Evolutionary conservation across 2,888 invertebrate species (phyloP).

Genomic region (Andrena bicolor): DNA sequence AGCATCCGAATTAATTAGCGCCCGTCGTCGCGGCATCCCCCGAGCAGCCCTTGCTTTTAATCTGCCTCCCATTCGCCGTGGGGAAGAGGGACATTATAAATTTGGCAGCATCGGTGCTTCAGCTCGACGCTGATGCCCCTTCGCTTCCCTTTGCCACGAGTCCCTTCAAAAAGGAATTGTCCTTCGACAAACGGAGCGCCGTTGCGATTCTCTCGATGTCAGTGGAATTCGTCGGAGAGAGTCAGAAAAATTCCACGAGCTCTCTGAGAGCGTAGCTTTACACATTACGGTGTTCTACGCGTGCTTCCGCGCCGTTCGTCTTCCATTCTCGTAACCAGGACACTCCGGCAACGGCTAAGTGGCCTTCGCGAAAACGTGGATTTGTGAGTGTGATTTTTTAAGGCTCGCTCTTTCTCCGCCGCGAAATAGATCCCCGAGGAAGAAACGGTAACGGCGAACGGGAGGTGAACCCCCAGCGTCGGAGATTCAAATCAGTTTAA

Average conservation of each 20-base stretch:
- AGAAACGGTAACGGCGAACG: background rate
- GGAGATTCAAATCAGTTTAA: conserved; percentile 30
- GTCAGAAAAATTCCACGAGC: conserved; percentile 5
- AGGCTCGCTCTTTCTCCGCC: background rate
- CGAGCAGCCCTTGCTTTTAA: conserved; percentile 15
- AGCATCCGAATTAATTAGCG: conserved; percentile 43
- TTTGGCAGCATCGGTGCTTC: background rate
- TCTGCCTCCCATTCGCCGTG: background rate
- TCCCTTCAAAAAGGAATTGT: background rate
- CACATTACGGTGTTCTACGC: background rate
- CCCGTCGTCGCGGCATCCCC: background rate
- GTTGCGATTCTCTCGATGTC: background rate
- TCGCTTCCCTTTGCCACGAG: background rate
- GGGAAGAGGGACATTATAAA: conserved; percentile 8
- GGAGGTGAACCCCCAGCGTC: background rate
- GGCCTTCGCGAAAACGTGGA: conserved; percentile 9
- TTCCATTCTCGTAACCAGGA: conserved; percentile 20
- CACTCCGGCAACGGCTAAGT: conserved; percentile 24
- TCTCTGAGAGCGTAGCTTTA: background rate
- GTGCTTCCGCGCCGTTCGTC: background rate
- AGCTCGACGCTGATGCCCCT: background rate
- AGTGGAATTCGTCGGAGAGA: no score
- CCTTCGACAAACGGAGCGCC: background rate
- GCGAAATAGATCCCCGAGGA: background rate
- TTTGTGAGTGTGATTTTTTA: background rate